phyloP scores from a whole-genome alignment of 2,888 invertebrate species.

The Melanargia galathea region DNA sequence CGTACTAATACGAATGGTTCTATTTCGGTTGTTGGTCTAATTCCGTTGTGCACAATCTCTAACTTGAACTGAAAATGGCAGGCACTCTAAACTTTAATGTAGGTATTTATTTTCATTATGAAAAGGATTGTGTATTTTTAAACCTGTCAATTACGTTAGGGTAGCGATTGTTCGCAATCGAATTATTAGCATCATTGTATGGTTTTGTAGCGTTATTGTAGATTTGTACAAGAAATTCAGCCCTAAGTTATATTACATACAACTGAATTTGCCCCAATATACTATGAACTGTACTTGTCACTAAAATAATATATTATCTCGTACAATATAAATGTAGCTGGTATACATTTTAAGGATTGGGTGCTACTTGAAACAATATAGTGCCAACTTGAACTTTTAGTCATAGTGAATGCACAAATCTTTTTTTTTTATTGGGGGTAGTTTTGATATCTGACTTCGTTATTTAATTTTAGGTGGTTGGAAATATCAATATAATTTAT shows the following conservation, averaged over 20 bases:
- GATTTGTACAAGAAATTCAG: too few relatives aligned
- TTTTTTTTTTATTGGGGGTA: conserved; percentile 16
- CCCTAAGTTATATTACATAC: neutral
- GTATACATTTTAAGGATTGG: conserved; percentile 40
- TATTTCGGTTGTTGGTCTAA: too few relatives aligned
- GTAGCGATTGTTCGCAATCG: too few relatives aligned
- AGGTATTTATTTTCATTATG: too few relatives aligned
- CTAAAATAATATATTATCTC: neutral
- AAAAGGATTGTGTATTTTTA: too few relatives aligned
- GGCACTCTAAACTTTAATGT: too few relatives aligned
- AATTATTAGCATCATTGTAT: too few relatives aligned
- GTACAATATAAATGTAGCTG: conserved; percentile 7
- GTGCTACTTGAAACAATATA: conserved; percentile 57
- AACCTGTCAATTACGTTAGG: too few relatives aligned
- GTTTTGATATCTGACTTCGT: neutral
- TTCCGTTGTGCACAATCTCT: too few relatives aligned
- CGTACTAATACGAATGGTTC: too few relatives aligned
- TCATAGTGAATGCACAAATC: conserved; percentile 41
- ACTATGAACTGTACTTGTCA: neutral
- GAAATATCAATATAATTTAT: neutral
- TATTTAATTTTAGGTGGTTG: conserved; percentile 14
- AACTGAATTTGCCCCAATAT: neutral
- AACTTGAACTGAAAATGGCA: too few relatives aligned
- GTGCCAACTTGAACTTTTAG: conserved; percentile 58
- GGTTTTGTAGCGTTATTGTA: too few relatives aligned